Evolutionary conservation across 1,140 invertebrate species (phyloP).

Genomic region (Heliconius hermathena): DNA sequence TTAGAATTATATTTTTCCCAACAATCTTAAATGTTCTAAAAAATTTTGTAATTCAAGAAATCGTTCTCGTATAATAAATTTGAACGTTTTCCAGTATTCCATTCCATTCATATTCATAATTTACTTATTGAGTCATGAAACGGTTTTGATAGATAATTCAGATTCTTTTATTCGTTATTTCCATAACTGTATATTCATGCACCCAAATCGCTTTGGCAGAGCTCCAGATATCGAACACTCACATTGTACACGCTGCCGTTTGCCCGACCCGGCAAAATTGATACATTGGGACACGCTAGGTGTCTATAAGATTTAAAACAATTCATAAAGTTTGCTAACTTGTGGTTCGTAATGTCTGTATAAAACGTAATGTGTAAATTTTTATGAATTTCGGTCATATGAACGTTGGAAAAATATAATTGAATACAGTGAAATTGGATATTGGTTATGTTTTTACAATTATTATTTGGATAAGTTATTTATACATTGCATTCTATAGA

Average conservation of each 20-base stretch:
- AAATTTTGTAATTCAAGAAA: neutral
- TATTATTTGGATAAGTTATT: too few species aligned
- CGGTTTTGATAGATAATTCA: constrained; percentile 8
- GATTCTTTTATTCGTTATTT: constrained; percentile 11
- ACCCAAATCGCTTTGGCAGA: constrained; percentile 9
- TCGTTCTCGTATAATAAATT: neutral
- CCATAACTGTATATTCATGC: constrained; percentile 15
- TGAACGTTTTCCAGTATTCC: neutral
- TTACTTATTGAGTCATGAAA: constrained; percentile 11
- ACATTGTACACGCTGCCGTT: constrained; percentile 1
- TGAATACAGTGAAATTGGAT: too few species aligned
- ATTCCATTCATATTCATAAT: constrained; percentile 3
- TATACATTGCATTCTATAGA: too few species aligned
- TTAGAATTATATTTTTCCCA: too few species aligned
- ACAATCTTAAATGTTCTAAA: neutral
- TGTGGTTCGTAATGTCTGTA: too few species aligned
- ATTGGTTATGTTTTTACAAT: too few species aligned
- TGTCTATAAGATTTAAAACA: neutral
- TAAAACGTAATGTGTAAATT: neutral
- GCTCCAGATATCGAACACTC: constrained; percentile 8
- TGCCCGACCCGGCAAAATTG: neutral
- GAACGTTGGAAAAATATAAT: too few species aligned
- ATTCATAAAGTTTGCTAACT: neutral
- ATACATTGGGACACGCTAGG: neutral
- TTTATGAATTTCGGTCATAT: neutral